A percentile compares a stretch with the other conserved stretches of the same genome.
phyloP scores from a whole-genome alignment of 2,113 vertebrate genomes.

The Physeter macrocephalus region DNA sequence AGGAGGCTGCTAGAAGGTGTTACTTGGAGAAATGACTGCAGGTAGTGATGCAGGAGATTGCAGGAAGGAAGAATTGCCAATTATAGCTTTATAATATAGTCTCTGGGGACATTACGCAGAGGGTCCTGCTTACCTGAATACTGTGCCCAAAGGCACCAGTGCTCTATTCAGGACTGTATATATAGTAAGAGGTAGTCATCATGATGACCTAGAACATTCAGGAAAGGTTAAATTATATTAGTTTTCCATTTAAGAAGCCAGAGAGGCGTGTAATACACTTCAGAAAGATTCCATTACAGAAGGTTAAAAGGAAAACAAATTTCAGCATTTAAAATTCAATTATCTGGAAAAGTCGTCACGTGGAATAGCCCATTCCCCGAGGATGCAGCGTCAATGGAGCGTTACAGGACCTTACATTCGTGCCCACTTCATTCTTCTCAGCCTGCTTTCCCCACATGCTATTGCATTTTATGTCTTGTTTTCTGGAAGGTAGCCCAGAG shows the following conservation, averaged over 20 bases:
- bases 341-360: conserved; percentile 45
- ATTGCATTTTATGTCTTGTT: neutral
- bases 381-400: neutral
- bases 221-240: conserved; percentile 37
- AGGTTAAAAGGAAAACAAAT: conserved; percentile 60
- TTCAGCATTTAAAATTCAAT: conserved; percentile 65
- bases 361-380: conserved; percentile 25
- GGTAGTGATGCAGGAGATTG: conserved; percentile 3
- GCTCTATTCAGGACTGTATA: neutral
- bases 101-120: conserved; percentile 6
- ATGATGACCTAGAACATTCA: conserved; percentile 15
- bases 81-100: conserved; percentile 43
- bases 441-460: neutral
- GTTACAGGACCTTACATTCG: accelerated
- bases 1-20: conserved; percentile 46
- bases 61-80: conserved; percentile 17
- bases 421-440: neutral
- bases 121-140: neutral
- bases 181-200: neutral
- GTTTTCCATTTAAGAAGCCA: conserved; percentile 12
- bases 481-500: neutral
- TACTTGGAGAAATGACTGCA: conserved; percentile 49
- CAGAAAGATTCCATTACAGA: conserved; percentile 49
- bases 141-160: neutral
- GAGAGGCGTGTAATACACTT: conserved; percentile 46